A percentile compares a stretch with the other conserved stretches of the same genome.
phyloP scores from a whole-genome alignment of 2,113 vertebrate genomes.

The Empidonax alnorum region DNA sequence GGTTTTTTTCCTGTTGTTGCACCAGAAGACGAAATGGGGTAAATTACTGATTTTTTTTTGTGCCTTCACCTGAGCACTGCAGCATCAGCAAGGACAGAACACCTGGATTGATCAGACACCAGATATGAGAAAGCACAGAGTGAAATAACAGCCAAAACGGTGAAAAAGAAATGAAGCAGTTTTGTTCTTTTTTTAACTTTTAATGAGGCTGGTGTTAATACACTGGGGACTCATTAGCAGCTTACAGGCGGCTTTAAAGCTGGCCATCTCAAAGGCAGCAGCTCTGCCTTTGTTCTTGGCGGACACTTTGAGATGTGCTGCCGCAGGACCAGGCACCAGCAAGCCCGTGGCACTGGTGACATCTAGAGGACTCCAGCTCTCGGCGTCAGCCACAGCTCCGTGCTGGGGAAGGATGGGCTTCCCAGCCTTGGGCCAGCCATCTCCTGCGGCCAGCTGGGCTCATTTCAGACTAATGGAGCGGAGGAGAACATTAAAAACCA shows the following conservation, averaged over 20 bases:
- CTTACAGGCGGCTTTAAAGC: rapidly evolving
- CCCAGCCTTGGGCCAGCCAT: neutral
- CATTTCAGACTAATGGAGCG: neutral
- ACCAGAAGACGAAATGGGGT: neutral
- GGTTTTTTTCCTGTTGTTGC: neutral
- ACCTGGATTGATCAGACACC: neutral
- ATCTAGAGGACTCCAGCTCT: slow-evolving; percentile 45
- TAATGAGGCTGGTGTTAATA: neutral
- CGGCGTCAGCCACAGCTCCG: neutral
- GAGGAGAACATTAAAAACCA: neutral
- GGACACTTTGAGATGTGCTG: rapidly evolving
- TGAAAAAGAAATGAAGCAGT: neutral
- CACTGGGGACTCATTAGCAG: neutral
- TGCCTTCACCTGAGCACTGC: neutral
- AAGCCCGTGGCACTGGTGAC: slow-evolving; percentile 34
- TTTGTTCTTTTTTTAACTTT: neutral
- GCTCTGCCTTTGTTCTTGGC: neutral
- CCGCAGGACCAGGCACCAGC: neutral
- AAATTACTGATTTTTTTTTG: neutral
- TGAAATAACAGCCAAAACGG: neutral
- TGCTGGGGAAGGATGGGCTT: neutral
- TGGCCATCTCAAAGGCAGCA: neutral
- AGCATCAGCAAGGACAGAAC: neutral
- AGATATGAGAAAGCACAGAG: neutral
- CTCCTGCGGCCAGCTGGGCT: neutral